A percentile compares a stretch with the other conserved stretches of the same genome.
Conservation (phyloP, 1,140 invertebrate genomes). For the Neuroterus valhalla region DNA sequence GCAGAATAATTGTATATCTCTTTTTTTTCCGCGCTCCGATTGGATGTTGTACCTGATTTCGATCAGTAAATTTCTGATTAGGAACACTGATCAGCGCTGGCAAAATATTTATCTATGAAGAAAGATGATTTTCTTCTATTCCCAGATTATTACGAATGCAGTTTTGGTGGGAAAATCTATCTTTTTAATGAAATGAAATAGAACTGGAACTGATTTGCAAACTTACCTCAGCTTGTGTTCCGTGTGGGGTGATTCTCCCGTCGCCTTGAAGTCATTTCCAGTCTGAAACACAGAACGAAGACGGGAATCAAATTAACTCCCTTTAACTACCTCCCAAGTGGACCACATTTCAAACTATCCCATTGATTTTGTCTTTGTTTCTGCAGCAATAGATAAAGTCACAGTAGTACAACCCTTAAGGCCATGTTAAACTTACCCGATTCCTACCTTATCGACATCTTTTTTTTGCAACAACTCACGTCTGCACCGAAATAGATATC, state of each 20-base stretch:
- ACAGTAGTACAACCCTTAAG: background rate
- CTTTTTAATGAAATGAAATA: background rate
- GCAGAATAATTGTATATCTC: too few relatives aligned
- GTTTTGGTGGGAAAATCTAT: background rate
- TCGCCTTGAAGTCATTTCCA: slow-evolving; percentile 67
- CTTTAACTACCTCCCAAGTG: background rate
- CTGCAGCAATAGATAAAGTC: background rate
- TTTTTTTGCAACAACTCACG: too few relatives aligned
- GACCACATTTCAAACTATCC: background rate
- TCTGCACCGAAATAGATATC: too few relatives aligned
- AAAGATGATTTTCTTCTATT: background rate
- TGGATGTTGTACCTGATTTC: too few relatives aligned
- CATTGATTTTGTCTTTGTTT: background rate
- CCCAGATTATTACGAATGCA: background rate
- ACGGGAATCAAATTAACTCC: slow-evolving; percentile 12
- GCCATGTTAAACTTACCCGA: too few relatives aligned
- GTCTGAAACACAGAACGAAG: slow-evolving; percentile 64
- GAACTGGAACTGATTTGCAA: background rate
- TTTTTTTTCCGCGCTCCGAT: too few relatives aligned
- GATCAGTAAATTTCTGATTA: too few relatives aligned
- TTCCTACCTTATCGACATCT: too few relatives aligned
- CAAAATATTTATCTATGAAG: too few relatives aligned
- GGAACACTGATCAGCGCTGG: too few relatives aligned
- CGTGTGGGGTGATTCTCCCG: slow-evolving; percentile 63
- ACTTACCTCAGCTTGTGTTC: slow-evolving; percentile 71